phyloP scores from a whole-genome alignment of 2,113 vertebrate species.

The Hepsetus odoe region DNA sequence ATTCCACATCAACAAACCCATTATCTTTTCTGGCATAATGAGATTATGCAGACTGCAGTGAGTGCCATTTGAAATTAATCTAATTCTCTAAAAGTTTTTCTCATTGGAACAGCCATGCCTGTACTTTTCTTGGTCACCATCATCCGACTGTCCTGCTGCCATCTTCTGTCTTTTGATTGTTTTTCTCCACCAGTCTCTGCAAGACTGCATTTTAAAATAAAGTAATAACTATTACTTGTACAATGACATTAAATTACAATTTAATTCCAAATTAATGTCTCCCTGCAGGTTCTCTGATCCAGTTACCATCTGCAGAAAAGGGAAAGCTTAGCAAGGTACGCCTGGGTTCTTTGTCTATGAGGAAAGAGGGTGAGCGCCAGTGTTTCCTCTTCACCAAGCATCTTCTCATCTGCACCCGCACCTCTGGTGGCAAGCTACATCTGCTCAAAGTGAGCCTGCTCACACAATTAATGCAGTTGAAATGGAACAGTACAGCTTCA shows the following conservation, averaged over 20 bases:
- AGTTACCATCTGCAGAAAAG: slow-evolving; percentile 93
- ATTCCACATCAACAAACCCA: not conserved
- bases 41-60: no score
- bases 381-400: slow-evolving; percentile 97
- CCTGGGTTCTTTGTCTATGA: slow-evolving; percentile 87
- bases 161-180: not conserved
- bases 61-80: not conserved
- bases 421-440: slow-evolving; percentile 94
- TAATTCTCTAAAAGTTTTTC: not conserved
- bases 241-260: no score
- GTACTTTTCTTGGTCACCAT: not conserved
- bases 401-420: slow-evolving; percentile 93
- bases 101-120: not conserved
- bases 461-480: not conserved
- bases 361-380: slow-evolving; percentile 94
- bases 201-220: no score
- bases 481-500: not conserved
- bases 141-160: not conserved
- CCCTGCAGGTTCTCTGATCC: slow-evolving; percentile 88
- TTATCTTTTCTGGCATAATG: slow-evolving; percentile 1
- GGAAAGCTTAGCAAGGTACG: slow-evolving; percentile 94
- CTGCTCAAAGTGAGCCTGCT: slow-evolving; percentile 85
- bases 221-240: no score
- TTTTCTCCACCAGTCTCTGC: no score
- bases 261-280: not conserved